Conservation (phyloP, 2,888 invertebrate genomes). For the Agapetus fuscipes region DNA sequence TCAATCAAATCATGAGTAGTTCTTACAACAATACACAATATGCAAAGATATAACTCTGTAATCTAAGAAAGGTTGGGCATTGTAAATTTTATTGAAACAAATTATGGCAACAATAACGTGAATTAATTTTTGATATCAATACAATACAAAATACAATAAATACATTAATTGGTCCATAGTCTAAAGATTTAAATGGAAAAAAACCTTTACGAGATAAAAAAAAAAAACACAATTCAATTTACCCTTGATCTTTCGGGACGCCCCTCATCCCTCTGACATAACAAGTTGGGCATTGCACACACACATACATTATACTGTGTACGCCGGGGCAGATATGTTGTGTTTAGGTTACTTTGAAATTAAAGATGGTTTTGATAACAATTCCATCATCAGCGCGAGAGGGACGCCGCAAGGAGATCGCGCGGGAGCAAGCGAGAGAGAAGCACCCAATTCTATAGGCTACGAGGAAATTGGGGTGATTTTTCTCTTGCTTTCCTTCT, state of each 20-base stretch:
- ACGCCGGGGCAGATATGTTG: constrained; percentile 21
- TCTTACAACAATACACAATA: too few relatives aligned
- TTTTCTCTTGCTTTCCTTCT: constrained; percentile 33
- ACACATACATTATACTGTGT: background rate
- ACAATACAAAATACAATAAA: too few relatives aligned
- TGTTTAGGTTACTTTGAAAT: constrained; percentile 36
- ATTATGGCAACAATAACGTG: too few relatives aligned
- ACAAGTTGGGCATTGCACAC: background rate
- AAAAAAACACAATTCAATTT: too few relatives aligned
- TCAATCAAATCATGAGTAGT: too few relatives aligned
- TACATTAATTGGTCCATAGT: too few relatives aligned
- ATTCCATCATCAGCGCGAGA: constrained; percentile 42
- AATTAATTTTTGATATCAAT: too few relatives aligned
- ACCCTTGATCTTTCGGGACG: background rate
- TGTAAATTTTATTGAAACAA: too few relatives aligned
- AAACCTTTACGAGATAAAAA: too few relatives aligned
- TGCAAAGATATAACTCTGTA: too few relatives aligned
- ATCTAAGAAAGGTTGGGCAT: too few relatives aligned
- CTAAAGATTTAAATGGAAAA: too few relatives aligned
- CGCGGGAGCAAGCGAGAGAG: constrained; percentile 25
- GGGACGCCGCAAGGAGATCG: constrained; percentile 33
- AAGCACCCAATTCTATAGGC: constrained; percentile 22
- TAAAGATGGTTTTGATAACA: constrained; percentile 54
- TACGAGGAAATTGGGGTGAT: constrained; percentile 44
- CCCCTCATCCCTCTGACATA: background rate